Base-by-base conservation (phyloP, 2,113 vertebrate species). In the Terrapene triunguis region DNA sequence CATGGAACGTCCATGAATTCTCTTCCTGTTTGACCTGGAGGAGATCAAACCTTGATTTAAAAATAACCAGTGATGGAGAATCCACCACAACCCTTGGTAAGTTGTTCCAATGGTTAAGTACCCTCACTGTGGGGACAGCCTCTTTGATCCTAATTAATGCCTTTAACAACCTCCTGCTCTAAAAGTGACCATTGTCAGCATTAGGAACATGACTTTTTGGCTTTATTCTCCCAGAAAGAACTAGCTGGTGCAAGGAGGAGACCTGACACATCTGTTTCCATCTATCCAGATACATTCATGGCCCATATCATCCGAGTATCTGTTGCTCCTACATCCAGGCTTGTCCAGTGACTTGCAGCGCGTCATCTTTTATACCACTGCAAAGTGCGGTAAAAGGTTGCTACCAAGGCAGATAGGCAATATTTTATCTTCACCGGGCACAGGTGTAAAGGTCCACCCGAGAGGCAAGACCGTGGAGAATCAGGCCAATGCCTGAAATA, bases 231-330 rank as follows among this genome's bases (percentile, higher is more conserved):
- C 6, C 2, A 17, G 5, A 14, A 12, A 55, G 35, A 91, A 79
- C 8, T 19, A 25, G n/a, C 19, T 82, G 2, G 0, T 22, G 32
- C 5, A 22, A 82, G 55, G 81, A 59, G 50, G 14, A 87, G 82
- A 87, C 12, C 8, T 54, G 8, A 16, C 53, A 35, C 0, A 57
- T 35, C 86, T 57, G 5, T 35, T 53, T 25, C n/a, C 42, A 2
- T 82, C 0, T 0, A 24, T 87, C 42, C 62, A 54, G 65, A 80
- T 44, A 16, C 11, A 35, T 7, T 1, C 9, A 1, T 48, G 50
- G 11, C 29, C 44, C 62, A 35, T 35, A 35, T 19, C 29, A 65
- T 17, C 32, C 35, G 14, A 65, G 3, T 35, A 8, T 65, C 62
- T 14, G 27, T 65, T 16, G 62, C 62, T 65, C 32, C 62, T 65